Conservation (phyloP, 2,888 invertebrate genomes). For the Aphidoletes aphidimyza region DNA sequence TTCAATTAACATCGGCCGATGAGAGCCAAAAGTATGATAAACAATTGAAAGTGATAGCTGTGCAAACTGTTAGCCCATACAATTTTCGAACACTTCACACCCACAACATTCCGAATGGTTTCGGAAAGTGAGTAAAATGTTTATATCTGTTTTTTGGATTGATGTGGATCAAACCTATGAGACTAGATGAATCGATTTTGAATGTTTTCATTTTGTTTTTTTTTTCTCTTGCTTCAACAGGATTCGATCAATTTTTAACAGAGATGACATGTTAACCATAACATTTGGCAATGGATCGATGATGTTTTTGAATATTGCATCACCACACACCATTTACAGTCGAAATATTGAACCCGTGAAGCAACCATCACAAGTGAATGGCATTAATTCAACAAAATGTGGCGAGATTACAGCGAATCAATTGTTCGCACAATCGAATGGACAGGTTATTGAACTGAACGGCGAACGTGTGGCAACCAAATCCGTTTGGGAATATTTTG, state of each 20-base stretch:
- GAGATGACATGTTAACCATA: neutral
- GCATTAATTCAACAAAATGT: neutral
- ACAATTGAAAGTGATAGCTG: slow-evolving; percentile 15
- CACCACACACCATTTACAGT: neutral
- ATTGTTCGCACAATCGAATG: neutral
- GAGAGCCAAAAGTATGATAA: neutral
- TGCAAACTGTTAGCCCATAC: slow-evolving; percentile 8
- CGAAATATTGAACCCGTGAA: neutral
- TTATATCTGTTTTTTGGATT: no score
- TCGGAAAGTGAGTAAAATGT: neutral
- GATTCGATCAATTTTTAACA: slow-evolving; percentile 8
- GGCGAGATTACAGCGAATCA: neutral
- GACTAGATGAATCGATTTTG: no score
- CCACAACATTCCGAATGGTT: neutral
- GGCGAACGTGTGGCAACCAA: neutral
- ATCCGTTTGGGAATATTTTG: neutral
- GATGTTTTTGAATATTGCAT: neutral
- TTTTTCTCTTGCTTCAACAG: no score
- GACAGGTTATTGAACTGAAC: neutral
- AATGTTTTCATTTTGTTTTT: no score
- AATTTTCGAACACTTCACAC: slow-evolving; percentile 12
- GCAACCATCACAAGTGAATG: neutral
- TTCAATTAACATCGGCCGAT: neutral
- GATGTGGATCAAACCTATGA: no score
- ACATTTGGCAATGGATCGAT: neutral